Base-by-base conservation (phyloP, 2,888 invertebrate genomes). In the Acronicta aceris region DNA sequence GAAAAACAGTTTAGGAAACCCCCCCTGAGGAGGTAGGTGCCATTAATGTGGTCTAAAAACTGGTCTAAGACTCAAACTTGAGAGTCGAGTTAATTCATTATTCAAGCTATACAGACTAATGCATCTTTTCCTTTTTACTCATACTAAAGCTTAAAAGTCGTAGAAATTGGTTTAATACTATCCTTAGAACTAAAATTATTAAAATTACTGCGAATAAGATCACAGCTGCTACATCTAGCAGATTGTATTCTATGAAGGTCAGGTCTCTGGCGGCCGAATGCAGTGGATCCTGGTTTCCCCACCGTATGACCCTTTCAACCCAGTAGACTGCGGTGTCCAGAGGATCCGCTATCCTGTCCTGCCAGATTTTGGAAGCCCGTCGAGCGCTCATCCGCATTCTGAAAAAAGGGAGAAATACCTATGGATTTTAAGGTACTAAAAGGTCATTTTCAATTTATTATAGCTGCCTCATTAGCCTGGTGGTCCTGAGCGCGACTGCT, bases 291-390 rank as follows among this genome's bases (percentile, higher is more conserved):
- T 74, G 68, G 50, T 82, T 75, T 0, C 94, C 93, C 93, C 94
- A 94, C 17, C 93, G 83, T 38, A 95, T 84, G 25, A 95, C 92
- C 60, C 96, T 88, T 65, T 96, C 96, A 33, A 95, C 91, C 92
- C 95, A 95, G 89, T 95, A 96, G 0, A 96, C 87, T 0, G 96
- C 95, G 0, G 94, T 95, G 56, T 95, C 94, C 27, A 96, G 66
- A 0, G 96, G 95, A 7, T 92, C 83, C 13, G 88, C 86, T 55
- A 91, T 90, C 3, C 96, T 89, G 79, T 95, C 94, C 17, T 88
- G 89, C 90, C 95, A 96, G 33, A 95, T 91, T 65, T 89, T 86
- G 0, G 96, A 95, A 2, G 94, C 82, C 5, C 86, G 84, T 0
- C 86, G 82, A 0, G 95, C 95, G 49, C 91, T 90, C 9, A 87